Percentiles rank a stretch among this genome's conserved stretches.
These are phyloP conservation scores for Rhodinocichla rosea DNA, from an alignment of 2,113 vertebrate genomes.

Conservation along the genomic window DNA sequence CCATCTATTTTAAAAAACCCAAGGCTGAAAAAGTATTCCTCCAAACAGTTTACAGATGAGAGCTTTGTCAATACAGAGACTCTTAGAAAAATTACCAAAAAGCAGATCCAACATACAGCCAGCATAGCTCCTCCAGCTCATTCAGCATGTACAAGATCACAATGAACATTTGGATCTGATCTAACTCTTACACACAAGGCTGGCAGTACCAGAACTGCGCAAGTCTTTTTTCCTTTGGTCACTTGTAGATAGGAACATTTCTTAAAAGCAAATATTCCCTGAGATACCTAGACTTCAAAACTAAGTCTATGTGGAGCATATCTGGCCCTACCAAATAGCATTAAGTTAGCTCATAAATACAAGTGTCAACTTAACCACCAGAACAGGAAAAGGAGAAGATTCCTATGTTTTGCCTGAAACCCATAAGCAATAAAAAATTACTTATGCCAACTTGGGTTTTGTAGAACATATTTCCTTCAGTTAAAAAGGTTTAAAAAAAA, in stretches of 20 bases:
- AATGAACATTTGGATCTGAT: not conserved
- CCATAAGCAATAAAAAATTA: not conserved
- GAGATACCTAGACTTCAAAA: not conserved
- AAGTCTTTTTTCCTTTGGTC: not conserved
- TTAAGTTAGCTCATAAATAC: not conserved
- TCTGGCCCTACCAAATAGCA: fast-evolving
- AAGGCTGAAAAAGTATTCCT: not conserved
- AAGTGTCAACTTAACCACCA: not conserved
- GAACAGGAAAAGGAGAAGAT: not conserved
- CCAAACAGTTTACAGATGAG: not conserved
- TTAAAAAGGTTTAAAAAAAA: not conserved
- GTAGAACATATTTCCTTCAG: not conserved
- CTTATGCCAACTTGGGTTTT: not conserved
- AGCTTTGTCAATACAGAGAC: not conserved
- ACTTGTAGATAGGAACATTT: not conserved
- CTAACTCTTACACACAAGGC: not conserved
- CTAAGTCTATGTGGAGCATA: not conserved
- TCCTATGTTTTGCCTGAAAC: not conserved
- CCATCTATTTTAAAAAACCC: not conserved
- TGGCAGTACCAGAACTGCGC: not conserved
- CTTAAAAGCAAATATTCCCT: not conserved
- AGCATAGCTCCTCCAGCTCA: not conserved
- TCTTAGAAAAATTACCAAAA: not conserved
- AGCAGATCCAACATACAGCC: not conserved
- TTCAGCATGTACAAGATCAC: not conserved